Evolutionary conservation across 1,140 invertebrate genomes (phyloP), one percentile per base, ranked within the genome.

Genomic region (Drosophila dunni): DNA sequence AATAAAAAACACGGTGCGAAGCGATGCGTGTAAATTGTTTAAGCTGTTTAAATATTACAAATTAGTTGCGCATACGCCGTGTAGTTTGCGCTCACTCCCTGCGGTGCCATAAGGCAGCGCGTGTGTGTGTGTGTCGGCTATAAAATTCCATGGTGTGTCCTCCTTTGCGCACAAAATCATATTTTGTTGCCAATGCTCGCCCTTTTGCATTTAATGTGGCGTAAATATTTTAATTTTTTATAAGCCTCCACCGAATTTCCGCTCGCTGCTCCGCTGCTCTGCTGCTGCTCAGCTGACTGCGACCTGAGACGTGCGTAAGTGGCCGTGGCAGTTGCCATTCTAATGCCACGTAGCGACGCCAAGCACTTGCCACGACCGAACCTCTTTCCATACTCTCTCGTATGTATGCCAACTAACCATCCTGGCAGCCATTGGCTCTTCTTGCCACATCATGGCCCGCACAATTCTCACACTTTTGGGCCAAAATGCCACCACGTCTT

Each of bases 141-240:
- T 77, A 67, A 77, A 77, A 71, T 64, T 54, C 20, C 42, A 61
- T 63, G 74, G 54, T 66, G 61, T 54, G 44, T 67, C 51, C 24
- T 51, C 24, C 24, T 29, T 29, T 17, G 67, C 65, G 63, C 66
- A 50, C 76, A 80, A 89, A 89, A 88, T 89, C 84, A 89, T 88
- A 88, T 89, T 84, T 88, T 70, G 74, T 69, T 54, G 58, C 66
- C 73, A 74, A 68, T 85, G 65, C 71, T 75, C 74, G 67, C 62
- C 50, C 58, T 63, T 79, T 88, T 81, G 84, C 81, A 89, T 88
- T 89, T 88, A 88, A 88, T 88, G 84, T 90, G 88, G 84, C 84
- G 84, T 88, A 84, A 88, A 84, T 70, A 84, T 88, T 88, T 88
- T 89, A 88, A 88, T 89, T 88, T 90, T 89, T 88, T 70, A 88